Percentiles rank a stretch among this genome's conserved stretches.
Evolutionary conservation across 2,888 invertebrate species (phyloP).

Genomic region (Pandemis heparana): DNA sequence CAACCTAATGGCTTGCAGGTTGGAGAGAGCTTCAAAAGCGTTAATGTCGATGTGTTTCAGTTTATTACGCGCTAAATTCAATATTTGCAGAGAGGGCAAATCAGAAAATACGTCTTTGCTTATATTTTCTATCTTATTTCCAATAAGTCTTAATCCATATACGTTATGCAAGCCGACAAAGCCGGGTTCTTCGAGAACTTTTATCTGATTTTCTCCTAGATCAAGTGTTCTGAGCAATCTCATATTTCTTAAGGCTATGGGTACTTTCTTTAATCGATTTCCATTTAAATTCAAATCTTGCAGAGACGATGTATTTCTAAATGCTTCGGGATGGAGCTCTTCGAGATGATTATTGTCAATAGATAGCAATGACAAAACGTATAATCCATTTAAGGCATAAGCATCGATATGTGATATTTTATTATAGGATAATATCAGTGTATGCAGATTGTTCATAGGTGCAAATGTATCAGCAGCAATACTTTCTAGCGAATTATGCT

Average conservation of each 20-base stretch:
- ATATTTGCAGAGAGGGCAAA: conserved; percentile 92
- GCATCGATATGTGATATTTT: conserved; percentile 94
- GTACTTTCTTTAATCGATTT: conserved; percentile 92
- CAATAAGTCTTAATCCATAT: conserved; percentile 94
- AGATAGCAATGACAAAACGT: conserved; percentile 93
- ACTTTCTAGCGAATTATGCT: conserved; percentile 91
- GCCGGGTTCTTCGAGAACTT: conserved; percentile 91
- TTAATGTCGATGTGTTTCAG: conserved; percentile 92
- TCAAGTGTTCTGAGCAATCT: conserved; percentile 94
- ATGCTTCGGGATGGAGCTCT: conserved; percentile 94
- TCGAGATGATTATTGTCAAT: conserved; percentile 94
- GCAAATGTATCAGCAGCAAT: conserved; percentile 95
- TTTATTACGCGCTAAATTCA: conserved; percentile 95
- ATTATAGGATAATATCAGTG: conserved; percentile 94
- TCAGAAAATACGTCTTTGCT: conserved; percentile 92
- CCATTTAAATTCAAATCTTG: conserved; percentile 96
- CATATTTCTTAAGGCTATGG: conserved; percentile 93
- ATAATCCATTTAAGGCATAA: conserved; percentile 94
- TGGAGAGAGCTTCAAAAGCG: conserved; percentile 91
- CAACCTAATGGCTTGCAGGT: conserved; percentile 93
- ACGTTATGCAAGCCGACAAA: conserved; percentile 94
- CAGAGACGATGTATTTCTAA: conserved; percentile 95
- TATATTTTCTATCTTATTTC: conserved; percentile 94
- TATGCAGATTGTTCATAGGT: conserved; percentile 96
- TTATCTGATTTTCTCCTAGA: conserved; percentile 96